Evolutionary conservation across 2,888 invertebrate genomes (phyloP).

Genomic region (Dasysyrphus tricinctus): DNA sequence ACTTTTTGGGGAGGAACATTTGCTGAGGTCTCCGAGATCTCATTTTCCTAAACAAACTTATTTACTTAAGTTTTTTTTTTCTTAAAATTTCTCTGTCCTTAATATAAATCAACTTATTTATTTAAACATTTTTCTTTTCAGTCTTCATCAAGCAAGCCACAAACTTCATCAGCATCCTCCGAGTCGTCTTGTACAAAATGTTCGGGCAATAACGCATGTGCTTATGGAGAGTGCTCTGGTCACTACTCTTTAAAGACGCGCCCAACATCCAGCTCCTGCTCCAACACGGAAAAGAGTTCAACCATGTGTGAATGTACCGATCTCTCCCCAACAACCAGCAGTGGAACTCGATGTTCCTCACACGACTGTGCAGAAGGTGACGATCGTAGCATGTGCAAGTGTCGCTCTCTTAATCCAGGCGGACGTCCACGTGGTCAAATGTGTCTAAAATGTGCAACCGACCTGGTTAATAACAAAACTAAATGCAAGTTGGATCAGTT

Average conservation of each 20-base stretch:
- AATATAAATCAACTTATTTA: neutral
- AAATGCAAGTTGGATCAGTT: slow-evolving; percentile 94
- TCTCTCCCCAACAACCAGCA: slow-evolving; percentile 73
- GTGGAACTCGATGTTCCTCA: slow-evolving; percentile 66
- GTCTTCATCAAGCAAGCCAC: slow-evolving; percentile 76
- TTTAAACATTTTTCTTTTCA: slow-evolving; percentile 67
- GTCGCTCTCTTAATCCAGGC: slow-evolving; percentile 77
- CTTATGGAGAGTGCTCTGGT: slow-evolving; percentile 83
- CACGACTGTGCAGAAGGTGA: slow-evolving; percentile 61
- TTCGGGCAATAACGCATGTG: slow-evolving; percentile 79
- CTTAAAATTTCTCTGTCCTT: neutral
- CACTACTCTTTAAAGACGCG: slow-evolving; percentile 77
- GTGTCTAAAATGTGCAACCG: slow-evolving; percentile 85
- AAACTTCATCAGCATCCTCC: slow-evolving; percentile 73
- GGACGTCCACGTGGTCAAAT: slow-evolving; percentile 79
- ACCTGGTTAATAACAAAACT: slow-evolving; percentile 90
- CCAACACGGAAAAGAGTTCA: slow-evolving; percentile 65
- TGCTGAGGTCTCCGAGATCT: too few species aligned
- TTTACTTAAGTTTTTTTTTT: too few species aligned
- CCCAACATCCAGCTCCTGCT: slow-evolving; percentile 75
- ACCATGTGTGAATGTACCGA: slow-evolving; percentile 79
- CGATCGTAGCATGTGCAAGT: slow-evolving; percentile 79
- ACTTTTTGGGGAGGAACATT: too few species aligned
- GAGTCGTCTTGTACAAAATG: slow-evolving; percentile 70
- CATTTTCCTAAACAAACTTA: too few species aligned